These are phyloP conservation scores for Heptranchias perlo DNA, from an alignment of 2,113 vertebrate species.

Conservation along the genomic window DNA sequence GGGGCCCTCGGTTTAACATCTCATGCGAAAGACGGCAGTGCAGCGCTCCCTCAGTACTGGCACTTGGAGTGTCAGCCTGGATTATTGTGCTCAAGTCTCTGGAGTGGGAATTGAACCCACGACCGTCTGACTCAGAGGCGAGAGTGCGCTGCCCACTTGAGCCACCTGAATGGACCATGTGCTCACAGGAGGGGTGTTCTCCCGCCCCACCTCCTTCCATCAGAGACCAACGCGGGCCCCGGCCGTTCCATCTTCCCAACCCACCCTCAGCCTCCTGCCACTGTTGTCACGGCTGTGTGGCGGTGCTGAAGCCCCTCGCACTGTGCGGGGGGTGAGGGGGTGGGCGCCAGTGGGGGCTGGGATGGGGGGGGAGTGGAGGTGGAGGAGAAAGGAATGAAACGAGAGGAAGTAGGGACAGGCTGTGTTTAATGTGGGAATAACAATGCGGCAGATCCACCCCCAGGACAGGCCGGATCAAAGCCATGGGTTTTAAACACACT, in stretches of 20 bases:
- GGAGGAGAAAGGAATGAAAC: background rate
- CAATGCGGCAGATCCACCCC: background rate
- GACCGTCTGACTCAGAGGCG: background rate
- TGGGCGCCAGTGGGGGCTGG: too few species aligned
- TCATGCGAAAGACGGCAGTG: background rate
- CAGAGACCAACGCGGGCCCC: background rate
- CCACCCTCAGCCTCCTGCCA: background rate
- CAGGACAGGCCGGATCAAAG: background rate
- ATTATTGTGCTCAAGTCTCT: background rate
- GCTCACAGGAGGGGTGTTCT: background rate
- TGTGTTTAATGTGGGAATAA: conserved; percentile 13
- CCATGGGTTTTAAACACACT: background rate
- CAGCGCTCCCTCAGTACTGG: background rate
- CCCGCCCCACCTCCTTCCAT: background rate
- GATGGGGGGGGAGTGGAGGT: background rate
- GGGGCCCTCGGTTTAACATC: background rate
- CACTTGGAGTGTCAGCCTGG: background rate
- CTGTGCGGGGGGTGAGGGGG: too few species aligned
- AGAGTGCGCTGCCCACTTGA: background rate
- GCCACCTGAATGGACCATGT: background rate
- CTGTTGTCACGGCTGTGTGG: background rate
- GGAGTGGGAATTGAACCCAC: background rate
- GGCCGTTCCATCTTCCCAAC: background rate
- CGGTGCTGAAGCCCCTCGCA: background rate
- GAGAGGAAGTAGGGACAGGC: background rate